Conservation (phyloP, 2,888 invertebrate genomes). For the Coleophora deauratella region DNA sequence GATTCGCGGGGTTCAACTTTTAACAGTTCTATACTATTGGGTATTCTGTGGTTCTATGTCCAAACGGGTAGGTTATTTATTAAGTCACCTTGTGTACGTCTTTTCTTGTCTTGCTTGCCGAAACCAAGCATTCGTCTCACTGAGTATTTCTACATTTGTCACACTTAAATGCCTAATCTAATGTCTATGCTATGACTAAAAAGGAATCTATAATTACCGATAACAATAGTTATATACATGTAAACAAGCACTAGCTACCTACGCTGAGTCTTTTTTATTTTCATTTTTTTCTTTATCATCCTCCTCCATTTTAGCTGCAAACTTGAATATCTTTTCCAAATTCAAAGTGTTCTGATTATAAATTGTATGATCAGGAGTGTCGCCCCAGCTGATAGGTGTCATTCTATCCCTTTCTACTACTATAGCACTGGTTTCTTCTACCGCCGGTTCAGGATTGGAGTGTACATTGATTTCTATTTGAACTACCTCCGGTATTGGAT, state of each 20-base stretch:
- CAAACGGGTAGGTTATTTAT: no score
- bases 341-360: slow-evolving; percentile 65
- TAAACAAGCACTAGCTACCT: neutral
- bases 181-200: no score
- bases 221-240: neutral
- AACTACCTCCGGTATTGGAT: slow-evolving; percentile 43
- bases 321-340: slow-evolving; percentile 57
- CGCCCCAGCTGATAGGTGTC: slow-evolving; percentile 60
- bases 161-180: no score
- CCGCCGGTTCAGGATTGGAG: slow-evolving; percentile 8
- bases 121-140: no score
- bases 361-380: slow-evolving; percentile 51
- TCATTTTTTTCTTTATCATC: neutral
- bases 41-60: no score
- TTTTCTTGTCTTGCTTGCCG: no score
- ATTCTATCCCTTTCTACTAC: slow-evolving; percentile 17
- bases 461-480: slow-evolving; percentile 26
- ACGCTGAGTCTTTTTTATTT: neutral
- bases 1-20: no score
- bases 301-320: slow-evolving; percentile 26
- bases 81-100: no score
- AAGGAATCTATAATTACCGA: no score
- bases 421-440: slow-evolving; percentile 14
- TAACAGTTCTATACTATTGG: no score
- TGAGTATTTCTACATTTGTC: no score